Percentiles rank a stretch among this genome's conserved stretches.
Conservation (phyloP, 2,888 invertebrate species). For the Heteromurus nitidus region DNA sequence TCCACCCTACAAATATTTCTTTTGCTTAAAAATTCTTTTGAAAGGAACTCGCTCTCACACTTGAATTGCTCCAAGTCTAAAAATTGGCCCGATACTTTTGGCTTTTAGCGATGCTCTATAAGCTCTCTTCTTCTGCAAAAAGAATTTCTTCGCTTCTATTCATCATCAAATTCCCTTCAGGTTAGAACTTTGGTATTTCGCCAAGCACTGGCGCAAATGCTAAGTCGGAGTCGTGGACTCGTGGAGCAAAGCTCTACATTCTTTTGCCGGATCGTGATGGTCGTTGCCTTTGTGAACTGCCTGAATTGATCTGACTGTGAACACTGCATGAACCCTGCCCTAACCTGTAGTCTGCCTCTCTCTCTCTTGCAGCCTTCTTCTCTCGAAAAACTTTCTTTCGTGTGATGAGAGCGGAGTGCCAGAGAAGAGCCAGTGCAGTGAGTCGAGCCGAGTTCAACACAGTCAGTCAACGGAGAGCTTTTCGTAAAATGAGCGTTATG, state of each 20-base stretch:
- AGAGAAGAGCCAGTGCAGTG: constrained; percentile 10
- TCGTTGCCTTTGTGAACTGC: constrained; percentile 16
- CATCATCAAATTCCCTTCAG: constrained; percentile 40
- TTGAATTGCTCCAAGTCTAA: constrained; percentile 25
- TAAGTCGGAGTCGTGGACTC: background rate
- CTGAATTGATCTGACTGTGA: constrained; percentile 41
- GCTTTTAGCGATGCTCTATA: background rate
- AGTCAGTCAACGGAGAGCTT: constrained; percentile 9
- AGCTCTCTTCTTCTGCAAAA: background rate
- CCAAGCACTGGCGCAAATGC: constrained; percentile 19
- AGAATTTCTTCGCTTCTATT: background rate
- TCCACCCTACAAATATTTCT: too few relatives aligned
- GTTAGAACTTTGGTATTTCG: constrained; percentile 59
- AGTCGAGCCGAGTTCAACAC: background rate
- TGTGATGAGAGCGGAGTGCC: too few relatives aligned
- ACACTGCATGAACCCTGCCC: constrained; percentile 62
- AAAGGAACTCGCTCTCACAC: too few relatives aligned
- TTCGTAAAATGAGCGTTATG: background rate
- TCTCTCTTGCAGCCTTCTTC: too few relatives aligned
- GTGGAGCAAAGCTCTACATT: too few relatives aligned
- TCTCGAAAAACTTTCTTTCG: too few relatives aligned
- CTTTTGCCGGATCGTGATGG: background rate
- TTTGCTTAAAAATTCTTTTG: too few relatives aligned
- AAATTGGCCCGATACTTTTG: constrained; percentile 16
- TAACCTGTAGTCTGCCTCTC: constrained; percentile 60